Base-by-base conservation (phyloP, 2,888 invertebrate genomes). In the Eupithecia pulchellata region DNA sequence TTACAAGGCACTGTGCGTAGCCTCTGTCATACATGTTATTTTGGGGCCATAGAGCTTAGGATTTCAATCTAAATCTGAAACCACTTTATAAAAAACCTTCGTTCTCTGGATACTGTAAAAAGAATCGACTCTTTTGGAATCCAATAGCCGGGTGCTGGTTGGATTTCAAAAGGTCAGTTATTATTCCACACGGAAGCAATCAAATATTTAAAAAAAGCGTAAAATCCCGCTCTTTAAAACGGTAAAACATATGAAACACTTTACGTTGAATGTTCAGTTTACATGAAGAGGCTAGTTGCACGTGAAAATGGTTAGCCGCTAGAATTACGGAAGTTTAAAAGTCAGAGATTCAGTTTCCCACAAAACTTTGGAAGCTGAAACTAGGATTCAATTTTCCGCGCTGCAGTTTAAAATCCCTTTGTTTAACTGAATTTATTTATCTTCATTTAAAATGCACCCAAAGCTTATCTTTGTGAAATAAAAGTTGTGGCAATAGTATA, bases 291-390 rank as follows among this genome's bases (percentile, higher is more conserved):
- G 11, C 57, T 57, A 57, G 17, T 57, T 17, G 29, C 14, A 3
- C 1, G 57, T 17, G 58, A 32, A 60, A 60, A 5, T n/a, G 58
- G 58, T n/a, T 30, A 11, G 9, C 58, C 58, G 32, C 58, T 58
- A 30, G 29, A n/a, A 58, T 20, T 60, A 60, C 58, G 8, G 30
- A 60, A 60, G 58, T 60, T 60, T 32, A 60, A 60, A 58, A 60
- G 58, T 60, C 32, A n/a, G n/a, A 17, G 4, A 11, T 29, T 27
- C 57, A 29, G 57, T 32, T n/a, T 17, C 4, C 58, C n/a, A 30
- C 58, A 32, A 30, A 60, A 60, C 58, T 60, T 52, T 30, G 58
- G 11, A n/a, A 20, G 11, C 30, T n/a, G 8, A 32, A 20, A 20
- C 58, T 32, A n/a, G n/a, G 58, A 60, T 60, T 32, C 32, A 60